Evolutionary conservation across 2,113 vertebrate genomes (phyloP), one percentile per base, ranked within the genome.

Genomic region (Osmerus mordax): DNA sequence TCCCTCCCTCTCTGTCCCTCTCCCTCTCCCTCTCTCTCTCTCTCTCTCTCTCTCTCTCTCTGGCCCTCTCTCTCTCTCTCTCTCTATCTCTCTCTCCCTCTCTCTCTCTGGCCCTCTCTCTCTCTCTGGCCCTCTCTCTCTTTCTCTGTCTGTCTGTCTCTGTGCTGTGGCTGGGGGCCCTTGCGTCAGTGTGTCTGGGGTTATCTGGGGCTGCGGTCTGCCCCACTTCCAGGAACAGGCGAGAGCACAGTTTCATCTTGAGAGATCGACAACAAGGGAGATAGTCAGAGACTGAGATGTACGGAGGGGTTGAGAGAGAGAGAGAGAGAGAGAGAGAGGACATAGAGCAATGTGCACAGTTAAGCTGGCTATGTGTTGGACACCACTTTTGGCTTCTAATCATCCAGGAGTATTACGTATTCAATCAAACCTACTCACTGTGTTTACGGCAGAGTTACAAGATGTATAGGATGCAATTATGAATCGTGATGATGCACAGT

Each of bases 221-320:
- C 88, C 84, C 86, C 86, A 91, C 91, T 93, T 93, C 92, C 89
- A 91, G 90, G 89, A 93, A 92, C 88, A 77, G 84, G 77, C 89
- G 80, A 86, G 78, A 78, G 76, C 69, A 74, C 61, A 81, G 89
- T 92, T 92, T 92, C 91, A 87, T 87, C 77, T 91, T 75, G 66
- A 79, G 71, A 89, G 86, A 89, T 79, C 7, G 32, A 36, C 32
- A 81, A 67, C 61, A 73, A 84, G 47, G 84, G 71, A 80, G 78
- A 87, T 84, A 51, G 75, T 47, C 41, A 47, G 32, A 47, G 41
- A 47, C 9, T 47, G 41, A 47, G 41, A 47, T 47, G 9, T 47
- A 47, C 41, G 2, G 41, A 47, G 41, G 41, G 7, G 41, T 47
- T 47, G 41, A 47, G 41, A 47, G 32, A 36, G 32, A 36, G 32